Evolutionary conservation across 2,888 invertebrate species (phyloP), one percentile per base, ranked within the genome.

Genomic region (Ormyrus thymus): DNA sequence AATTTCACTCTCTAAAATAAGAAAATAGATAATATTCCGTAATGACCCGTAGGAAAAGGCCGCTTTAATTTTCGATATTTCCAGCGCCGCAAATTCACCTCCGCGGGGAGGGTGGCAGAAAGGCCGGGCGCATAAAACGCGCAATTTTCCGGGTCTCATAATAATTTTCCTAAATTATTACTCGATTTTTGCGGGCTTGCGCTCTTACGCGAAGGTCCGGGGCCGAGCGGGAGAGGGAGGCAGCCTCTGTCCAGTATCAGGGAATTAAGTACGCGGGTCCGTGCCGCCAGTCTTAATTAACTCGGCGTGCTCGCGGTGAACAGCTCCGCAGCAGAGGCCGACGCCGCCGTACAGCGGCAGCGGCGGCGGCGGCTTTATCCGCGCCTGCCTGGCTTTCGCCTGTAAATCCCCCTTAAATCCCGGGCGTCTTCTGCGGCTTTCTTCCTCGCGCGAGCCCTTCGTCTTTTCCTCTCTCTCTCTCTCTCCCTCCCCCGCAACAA

Each of bases 321-420:
- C 66, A 8, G 65, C 10, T 7, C 50, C 66, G 43, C 48, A 9
- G 46, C 29, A 56, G 48, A 46, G 58, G 70, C 73, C 61, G 55
- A 11, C 64, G 9, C 6, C 15, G n/a, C 50, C 29, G n/a, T 58
- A 46, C 58, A 71, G 15, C 5, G 29, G 56, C 56, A 13, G 55
- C 46, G 9, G 50, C 4, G n/a, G 55, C 43, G 11, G 45, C 8
- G 45, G 45, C 55, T 43, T 13, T 13, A 10, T 11, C 43, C 43
- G 66, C 13, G 7, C n/a, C 51, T 10, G 48, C 15, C 15, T 64
- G 13, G 58, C 78, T 73, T 62, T 51, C 75, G 50, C 65, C 61
- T 80, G 84, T 83, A 85, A 85, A 86, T 86, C 84, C 84, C 82
- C 81, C 83, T 84, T 84, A 83, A 81, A 84, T 82, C 81, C 81